phyloP scores from a whole-genome alignment of 2,888 invertebrate species.

The Cecidostiba fungosa region DNA sequence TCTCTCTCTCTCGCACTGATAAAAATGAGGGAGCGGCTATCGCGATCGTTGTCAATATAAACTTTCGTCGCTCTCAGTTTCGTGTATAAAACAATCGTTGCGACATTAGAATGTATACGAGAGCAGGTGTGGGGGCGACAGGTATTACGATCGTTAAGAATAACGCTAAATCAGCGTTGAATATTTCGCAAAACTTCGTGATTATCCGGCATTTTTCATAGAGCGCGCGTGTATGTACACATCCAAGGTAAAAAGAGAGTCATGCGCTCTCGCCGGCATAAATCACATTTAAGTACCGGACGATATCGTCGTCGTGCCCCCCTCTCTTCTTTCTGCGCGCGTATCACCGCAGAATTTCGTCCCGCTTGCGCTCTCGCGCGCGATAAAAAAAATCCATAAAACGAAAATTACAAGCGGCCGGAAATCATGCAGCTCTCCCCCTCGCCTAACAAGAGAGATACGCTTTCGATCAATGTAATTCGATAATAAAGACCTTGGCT shows the following conservation, averaged over 20 bases:
- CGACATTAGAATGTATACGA: neutral
- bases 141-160: neutral
- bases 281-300: slow-evolving; percentile 59
- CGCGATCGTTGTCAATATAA: neutral
- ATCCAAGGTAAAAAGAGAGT: slow-evolving; percentile 18
- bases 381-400: slow-evolving; percentile 56
- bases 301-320: slow-evolving; percentile 17
- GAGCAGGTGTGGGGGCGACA: neutral
- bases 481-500: slow-evolving; percentile 47
- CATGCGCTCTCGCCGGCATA: slow-evolving; percentile 19
- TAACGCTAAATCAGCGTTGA: neutral
- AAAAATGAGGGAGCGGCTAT: neutral
- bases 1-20: neutral
- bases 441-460: neutral
- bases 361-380: neutral
- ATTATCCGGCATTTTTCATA: slow-evolving; percentile 22
- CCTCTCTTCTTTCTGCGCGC: neutral
- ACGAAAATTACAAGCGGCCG: slow-evolving; percentile 57
- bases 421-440: slow-evolving; percentile 7
- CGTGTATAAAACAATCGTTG: slow-evolving; percentile 7
- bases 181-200: slow-evolving; percentile 28
- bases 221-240: neutral
- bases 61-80: neutral
- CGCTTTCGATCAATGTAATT: slow-evolving; percentile 55
- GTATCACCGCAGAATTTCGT: slow-evolving; percentile 23